Percentiles rank a stretch among this genome's conserved stretches.
Conservation (phyloP, 2,113 vertebrate genomes). For the Illadopsis cleaveri region DNA sequence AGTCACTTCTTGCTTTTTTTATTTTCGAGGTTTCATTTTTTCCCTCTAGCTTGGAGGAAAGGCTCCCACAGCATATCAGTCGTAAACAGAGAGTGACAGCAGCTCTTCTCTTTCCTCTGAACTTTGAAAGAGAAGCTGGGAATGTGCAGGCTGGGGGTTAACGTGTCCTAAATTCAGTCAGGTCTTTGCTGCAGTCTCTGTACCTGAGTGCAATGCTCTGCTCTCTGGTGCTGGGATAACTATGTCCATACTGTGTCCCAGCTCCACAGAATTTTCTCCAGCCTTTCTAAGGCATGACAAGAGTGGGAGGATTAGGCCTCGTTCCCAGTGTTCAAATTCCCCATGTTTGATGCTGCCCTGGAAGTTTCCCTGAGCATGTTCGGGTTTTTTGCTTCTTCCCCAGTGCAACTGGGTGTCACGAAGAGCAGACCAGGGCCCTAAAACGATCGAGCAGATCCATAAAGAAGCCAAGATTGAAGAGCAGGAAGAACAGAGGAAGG, state of each 20-base stretch:
- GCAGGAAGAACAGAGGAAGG: slow-evolving; percentile 96
- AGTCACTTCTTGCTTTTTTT: background rate
- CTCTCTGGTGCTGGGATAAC: background rate
- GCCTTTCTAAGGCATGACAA: fast-evolving
- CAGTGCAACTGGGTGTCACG: slow-evolving; percentile 97
- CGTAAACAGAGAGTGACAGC: background rate
- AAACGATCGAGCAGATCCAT: slow-evolving; percentile 98
- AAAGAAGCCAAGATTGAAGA: slow-evolving; percentile 98
- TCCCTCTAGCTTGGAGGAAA: background rate
- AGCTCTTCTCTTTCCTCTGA: background rate
- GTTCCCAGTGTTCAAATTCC: fast-evolving
- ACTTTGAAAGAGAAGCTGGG: background rate
- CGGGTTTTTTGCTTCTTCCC: background rate
- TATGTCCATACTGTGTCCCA: fast-evolving
- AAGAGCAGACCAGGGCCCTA: slow-evolving; percentile 94
- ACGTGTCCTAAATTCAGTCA: background rate
- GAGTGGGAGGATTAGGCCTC: background rate
- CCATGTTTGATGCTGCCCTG: fast-evolving
- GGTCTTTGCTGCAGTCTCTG: fast-evolving
- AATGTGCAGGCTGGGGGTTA: background rate
- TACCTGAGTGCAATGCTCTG: fast-evolving
- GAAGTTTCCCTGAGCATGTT: background rate
- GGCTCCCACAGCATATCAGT: background rate
- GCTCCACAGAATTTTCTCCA: background rate
- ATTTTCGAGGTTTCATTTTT: background rate